Conservation (phyloP, 2,888 invertebrate species). For the Lithosia quadra region DNA sequence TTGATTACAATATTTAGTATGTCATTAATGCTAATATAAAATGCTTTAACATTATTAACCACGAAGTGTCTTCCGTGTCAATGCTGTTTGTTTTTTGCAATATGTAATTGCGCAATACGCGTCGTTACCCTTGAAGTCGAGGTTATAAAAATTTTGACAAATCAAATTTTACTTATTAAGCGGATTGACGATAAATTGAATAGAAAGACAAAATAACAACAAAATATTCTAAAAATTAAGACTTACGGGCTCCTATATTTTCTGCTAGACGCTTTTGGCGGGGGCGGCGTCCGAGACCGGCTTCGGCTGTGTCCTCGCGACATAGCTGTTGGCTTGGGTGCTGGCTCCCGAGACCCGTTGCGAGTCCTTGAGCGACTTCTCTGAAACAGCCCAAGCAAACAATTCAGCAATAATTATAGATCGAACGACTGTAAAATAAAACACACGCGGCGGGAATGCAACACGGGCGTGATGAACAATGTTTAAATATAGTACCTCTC, state of each 20-base stretch:
- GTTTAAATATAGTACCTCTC: constrained; percentile 82
- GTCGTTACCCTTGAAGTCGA: constrained; percentile 72
- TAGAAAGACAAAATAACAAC: constrained; percentile 24
- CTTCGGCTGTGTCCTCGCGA: constrained; percentile 82
- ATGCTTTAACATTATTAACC: constrained; percentile 32
- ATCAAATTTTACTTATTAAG: constrained; percentile 24
- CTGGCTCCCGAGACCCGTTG: constrained; percentile 82
- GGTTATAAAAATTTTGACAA: constrained; percentile 66
- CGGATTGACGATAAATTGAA: constrained; percentile 8
- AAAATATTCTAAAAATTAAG: constrained; percentile 25
- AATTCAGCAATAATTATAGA: constrained; percentile 57
- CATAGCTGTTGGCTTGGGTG: constrained; percentile 76
- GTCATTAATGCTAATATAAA: constrained; percentile 27
- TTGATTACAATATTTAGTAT: constrained; percentile 21
- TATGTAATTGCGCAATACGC: constrained; percentile 69
- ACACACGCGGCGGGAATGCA: constrained; percentile 72
- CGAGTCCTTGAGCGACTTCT: constrained; percentile 84
- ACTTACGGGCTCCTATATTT: constrained; percentile 85
- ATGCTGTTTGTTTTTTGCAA: constrained; percentile 51
- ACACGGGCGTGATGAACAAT: constrained; percentile 53
- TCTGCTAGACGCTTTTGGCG: constrained; percentile 80
- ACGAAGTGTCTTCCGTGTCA: constrained; percentile 36
- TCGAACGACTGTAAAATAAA: constrained; percentile 64
- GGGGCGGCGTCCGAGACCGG: constrained; percentile 85
- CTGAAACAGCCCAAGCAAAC: constrained; percentile 72